phyloP scores from a whole-genome alignment of 2,113 vertebrate species.

The Chaetorhynchus papuensis region DNA sequence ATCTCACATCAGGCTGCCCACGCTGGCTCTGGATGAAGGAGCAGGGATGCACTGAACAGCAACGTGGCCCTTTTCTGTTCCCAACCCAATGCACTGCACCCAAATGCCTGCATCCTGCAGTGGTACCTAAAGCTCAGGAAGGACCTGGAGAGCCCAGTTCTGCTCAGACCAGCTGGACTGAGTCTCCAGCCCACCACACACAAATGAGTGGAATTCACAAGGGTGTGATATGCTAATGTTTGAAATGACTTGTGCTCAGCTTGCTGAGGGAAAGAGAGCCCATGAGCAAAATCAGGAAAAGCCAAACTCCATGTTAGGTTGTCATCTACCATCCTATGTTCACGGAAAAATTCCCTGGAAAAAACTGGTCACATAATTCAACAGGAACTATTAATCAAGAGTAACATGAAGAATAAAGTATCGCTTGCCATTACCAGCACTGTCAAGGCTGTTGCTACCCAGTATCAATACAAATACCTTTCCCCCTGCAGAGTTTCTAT shows the following conservation, averaged over 20 bases:
- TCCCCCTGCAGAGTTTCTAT: background rate
- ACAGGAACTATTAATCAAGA: background rate
- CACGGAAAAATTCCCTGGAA: background rate
- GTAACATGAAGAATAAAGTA: background rate
- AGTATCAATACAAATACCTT: background rate
- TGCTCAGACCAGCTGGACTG: background rate
- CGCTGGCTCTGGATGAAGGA: fast-evolving
- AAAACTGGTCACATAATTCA: background rate
- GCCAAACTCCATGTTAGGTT: background rate
- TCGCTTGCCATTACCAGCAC: background rate
- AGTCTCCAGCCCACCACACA: background rate
- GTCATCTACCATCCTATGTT: background rate
- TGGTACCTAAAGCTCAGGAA: background rate
- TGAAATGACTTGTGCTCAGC: background rate
- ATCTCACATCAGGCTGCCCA: background rate
- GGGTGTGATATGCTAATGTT: background rate
- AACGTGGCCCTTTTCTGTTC: background rate
- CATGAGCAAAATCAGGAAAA: background rate
- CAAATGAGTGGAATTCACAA: fast-evolving
- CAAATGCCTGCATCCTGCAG: fast-evolving
- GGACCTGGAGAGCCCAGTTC: background rate
- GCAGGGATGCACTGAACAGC: background rate
- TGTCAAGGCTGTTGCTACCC: background rate
- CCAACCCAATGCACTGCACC: background rate
- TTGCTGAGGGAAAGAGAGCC: background rate